Evolutionary conservation across 1,140 invertebrate genomes (phyloP), one percentile per base, ranked within the genome.

Genomic region (Latrodectus geometricus): DNA sequence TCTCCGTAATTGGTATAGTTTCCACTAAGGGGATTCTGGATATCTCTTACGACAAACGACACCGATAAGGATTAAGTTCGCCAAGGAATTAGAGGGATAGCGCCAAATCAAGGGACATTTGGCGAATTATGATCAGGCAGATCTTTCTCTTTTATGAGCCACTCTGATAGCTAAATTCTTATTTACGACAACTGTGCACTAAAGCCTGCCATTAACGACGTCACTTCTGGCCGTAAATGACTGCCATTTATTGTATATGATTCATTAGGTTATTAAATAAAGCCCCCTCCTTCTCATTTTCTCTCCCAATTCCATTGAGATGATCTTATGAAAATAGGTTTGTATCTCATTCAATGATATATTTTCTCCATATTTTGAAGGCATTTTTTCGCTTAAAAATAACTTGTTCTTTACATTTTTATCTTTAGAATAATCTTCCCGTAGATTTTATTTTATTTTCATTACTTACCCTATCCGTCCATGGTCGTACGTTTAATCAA

Each of bases 211-310:
- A 15, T 83, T 83, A 83, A 83, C 56, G 56, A 23, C 23, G 17
- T 35, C 69, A 56, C 69, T 50, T 48, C 17, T 12, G 48, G 21
- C 52, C 54, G 48, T n/a, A 61, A 61, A 61, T 54, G 54, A 48
- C n/a, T 49, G 54, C 75, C 75, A 74, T 83, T 74, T 66, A 73
- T 68, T 61, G 52, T 23, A 61, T 73, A 74, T 82, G 69, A 82
- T 73, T 82, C 80, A 74, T 48, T 49, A 50, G 48, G 80, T 82
- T 82, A 82, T 82, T 82, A 82, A 82, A 82, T 82, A 82, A 82
- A 73, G 49, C 14, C 50, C 50, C 48, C 48, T 75, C 48, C 73
- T 52, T 52, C 12, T 5, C 35, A 35, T 35, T 35, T 35, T 35
- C 35, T 35, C 35, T 5, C 35, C 35, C 54, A 61, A 61, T 61